Conservation (phyloP, 2,113 vertebrate species). For the Empidonax alnorum region DNA sequence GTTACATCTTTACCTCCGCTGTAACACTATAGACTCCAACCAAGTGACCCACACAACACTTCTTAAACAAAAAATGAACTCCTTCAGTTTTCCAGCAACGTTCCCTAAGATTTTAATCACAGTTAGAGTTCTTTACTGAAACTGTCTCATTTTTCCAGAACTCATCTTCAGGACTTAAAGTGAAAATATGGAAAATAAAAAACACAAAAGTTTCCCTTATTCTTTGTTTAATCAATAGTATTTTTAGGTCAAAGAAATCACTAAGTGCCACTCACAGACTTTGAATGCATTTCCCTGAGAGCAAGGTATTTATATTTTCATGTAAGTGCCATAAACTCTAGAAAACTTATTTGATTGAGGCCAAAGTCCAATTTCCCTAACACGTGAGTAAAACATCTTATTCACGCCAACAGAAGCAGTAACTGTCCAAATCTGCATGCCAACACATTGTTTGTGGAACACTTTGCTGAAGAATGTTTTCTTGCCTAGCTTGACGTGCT, state of each 20-base stretch:
- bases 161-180: not conserved
- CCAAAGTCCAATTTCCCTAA: not conserved
- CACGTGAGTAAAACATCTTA: not conserved
- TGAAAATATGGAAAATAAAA: not conserved
- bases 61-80: not conserved
- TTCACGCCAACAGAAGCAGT: not conserved
- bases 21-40: not conserved
- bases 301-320: not conserved
- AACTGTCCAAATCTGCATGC: not conserved
- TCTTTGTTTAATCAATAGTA: not conserved
- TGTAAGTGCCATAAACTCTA: not conserved
- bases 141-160: not conserved
- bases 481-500: not conserved
- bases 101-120: not conserved
- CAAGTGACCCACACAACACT: not conserved
- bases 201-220: not conserved
- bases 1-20: not conserved
- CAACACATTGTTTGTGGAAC: not conserved
- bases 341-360: not conserved
- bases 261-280: not conserved
- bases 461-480: not conserved
- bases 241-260: not conserved
- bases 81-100: not conserved
- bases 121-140: not conserved
- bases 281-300: not conserved